Percentiles rank a stretch among this genome's conserved stretches.
Conservation (phyloP, 2,797 vertebrate genomes). For the Sebastes umbrosus region DNA sequence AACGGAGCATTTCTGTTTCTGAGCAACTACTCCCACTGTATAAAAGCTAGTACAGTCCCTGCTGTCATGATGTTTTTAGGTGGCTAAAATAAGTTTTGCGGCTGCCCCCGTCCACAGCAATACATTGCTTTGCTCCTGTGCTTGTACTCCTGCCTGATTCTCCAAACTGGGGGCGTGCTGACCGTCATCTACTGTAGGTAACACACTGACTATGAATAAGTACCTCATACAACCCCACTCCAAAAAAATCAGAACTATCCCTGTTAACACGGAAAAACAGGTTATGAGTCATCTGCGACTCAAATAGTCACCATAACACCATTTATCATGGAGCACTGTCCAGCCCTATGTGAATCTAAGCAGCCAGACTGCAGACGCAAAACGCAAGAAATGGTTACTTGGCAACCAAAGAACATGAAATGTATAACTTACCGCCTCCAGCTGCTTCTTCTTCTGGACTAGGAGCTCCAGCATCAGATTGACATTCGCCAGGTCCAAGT, state of each 20-base stretch:
- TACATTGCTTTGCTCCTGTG: neutral
- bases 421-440: conserved; percentile 91
- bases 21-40: too few relatives aligned
- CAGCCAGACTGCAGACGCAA: neutral
- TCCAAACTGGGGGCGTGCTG: too few relatives aligned
- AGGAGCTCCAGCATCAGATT: conserved; percentile 97
- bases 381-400: neutral
- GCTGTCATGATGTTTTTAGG: neutral
- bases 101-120: neutral
- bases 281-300: neutral
- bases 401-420: neutral
- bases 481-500: conserved; percentile 96
- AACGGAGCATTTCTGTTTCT: too few relatives aligned
- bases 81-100: neutral
- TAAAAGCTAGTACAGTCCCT: too few relatives aligned
- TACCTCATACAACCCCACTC: neutral
- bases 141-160: neutral
- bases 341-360: neutral
- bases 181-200: neutral
- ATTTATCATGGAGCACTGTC: neutral
- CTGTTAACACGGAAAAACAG: neutral
- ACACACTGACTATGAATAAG: neutral
- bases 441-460: conserved; percentile 97
- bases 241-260: neutral
- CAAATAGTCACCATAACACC: neutral